A percentile compares a stretch with the other conserved stretches of the same genome.
Conservation (phyloP, 2,888 invertebrate genomes). For the Drosophila paranaensis region DNA sequence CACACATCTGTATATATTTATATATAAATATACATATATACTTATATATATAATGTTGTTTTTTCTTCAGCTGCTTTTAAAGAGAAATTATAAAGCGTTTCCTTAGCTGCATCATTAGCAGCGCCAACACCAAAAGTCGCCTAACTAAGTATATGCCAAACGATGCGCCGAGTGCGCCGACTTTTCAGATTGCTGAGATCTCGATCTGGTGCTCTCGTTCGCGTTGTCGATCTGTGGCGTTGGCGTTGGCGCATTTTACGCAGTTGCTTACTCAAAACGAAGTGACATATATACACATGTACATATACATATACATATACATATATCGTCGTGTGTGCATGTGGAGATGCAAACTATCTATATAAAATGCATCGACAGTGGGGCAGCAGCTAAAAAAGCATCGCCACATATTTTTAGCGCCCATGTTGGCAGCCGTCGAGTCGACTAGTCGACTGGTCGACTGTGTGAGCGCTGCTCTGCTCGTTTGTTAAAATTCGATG, state of each 20-base stretch:
- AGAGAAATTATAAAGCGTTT: slow-evolving; percentile 84
- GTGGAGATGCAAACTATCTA: slow-evolving; percentile 63
- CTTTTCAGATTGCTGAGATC: slow-evolving; percentile 46
- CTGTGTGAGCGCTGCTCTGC: slow-evolving; percentile 31
- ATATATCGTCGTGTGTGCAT: slow-evolving; percentile 39
- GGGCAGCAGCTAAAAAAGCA: slow-evolving; percentile 71
- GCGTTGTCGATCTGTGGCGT: slow-evolving; percentile 56
- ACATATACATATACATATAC: slow-evolving; percentile 20
- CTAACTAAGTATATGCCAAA: slow-evolving; percentile 69
- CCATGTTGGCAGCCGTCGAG: slow-evolving; percentile 57
- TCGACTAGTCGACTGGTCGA: slow-evolving; percentile 19
- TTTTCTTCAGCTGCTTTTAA: slow-evolving; percentile 60
- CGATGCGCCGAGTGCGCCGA: slow-evolving; percentile 39
- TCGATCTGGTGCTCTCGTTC: slow-evolving; percentile 30
- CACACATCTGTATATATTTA: slow-evolving; percentile 10
- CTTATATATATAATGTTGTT: slow-evolving; percentile 3
- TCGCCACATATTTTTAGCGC: slow-evolving; percentile 75
- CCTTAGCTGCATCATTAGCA: slow-evolving; percentile 84
- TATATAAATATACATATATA: slow-evolving; percentile 12
- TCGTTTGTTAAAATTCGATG: slow-evolving; percentile 82
- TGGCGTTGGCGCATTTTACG: slow-evolving; percentile 78
- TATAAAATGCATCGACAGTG: slow-evolving; percentile 74
- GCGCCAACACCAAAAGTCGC: slow-evolving; percentile 83
- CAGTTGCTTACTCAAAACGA: slow-evolving; percentile 76
- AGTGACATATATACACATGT: slow-evolving; percentile 26